Evolutionary conservation across 2,113 vertebrate genomes (phyloP).

Genomic region (Eolophus roseicapilla): DNA sequence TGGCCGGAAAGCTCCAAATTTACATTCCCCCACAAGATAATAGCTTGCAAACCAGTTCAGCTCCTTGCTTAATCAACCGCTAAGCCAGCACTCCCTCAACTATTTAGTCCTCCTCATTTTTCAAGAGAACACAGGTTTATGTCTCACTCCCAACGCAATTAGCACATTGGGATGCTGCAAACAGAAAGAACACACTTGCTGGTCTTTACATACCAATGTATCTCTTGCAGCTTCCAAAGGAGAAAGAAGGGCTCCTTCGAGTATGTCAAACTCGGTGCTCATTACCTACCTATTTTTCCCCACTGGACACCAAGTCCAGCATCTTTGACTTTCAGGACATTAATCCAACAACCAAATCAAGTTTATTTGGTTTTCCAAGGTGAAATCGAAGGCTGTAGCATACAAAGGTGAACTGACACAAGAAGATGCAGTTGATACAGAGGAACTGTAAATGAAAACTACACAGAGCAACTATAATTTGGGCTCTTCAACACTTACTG

Average conservation of each 20-base stretch:
- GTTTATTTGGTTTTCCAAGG: background rate
- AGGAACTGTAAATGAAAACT: background rate
- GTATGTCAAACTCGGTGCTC: background rate
- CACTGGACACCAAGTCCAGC: background rate
- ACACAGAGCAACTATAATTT: background rate
- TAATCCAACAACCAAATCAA: background rate
- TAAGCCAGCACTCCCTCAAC: constrained; percentile 25
- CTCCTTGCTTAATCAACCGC: background rate
- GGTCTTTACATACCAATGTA: background rate
- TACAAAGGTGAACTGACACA: background rate
- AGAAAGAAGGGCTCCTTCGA: background rate
- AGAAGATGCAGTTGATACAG: background rate
- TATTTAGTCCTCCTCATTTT: background rate
- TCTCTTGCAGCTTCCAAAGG: background rate
- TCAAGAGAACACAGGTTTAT: background rate
- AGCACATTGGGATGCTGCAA: background rate
- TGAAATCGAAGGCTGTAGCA: background rate
- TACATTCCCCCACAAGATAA: background rate
- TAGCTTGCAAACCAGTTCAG: background rate
- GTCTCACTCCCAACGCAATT: background rate
- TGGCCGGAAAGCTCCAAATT: background rate
- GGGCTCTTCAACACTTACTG: background rate
- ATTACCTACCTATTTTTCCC: background rate
- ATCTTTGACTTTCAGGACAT: background rate
- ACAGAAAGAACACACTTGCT: background rate